phyloP scores from a whole-genome alignment of 1,140 invertebrate genomes.

The Sycobia sp. region DNA sequence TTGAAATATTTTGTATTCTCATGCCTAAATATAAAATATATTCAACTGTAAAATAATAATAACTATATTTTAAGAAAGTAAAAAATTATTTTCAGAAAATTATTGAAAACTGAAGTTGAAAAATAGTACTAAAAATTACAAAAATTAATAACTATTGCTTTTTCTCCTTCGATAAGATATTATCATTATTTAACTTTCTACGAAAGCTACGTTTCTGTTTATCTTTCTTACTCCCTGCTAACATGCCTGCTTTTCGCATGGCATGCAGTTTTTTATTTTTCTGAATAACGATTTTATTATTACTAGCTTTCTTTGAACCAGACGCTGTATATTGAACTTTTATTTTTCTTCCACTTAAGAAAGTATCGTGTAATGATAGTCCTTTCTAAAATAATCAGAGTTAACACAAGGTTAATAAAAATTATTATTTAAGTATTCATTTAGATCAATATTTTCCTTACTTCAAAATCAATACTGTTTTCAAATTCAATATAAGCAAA shows the following conservation, averaged over 20 bases:
- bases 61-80: no score
- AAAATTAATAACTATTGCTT: no score
- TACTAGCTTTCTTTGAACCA: conserved; percentile 48
- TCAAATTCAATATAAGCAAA: conserved; percentile 60
- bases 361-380: conserved; percentile 57
- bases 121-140: no score
- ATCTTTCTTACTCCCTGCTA: conserved; percentile 49
- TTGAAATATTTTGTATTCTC: no score
- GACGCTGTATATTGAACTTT: conserved; percentile 58
- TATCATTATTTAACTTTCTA: conserved; percentile 11
- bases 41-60: no score
- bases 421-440: neutral
- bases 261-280: conserved; percentile 62
- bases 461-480: conserved; percentile 57
- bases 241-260: conserved; percentile 55
- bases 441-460: conserved; percentile 38
- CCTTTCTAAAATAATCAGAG: conserved; percentile 55
- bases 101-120: no score
- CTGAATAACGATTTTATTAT: conserved; percentile 49
- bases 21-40: no score
- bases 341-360: conserved; percentile 55
- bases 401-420: neutral
- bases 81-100: no score
- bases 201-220: conserved; percentile 21
- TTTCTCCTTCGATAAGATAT: no score